These are phyloP conservation scores for Penaeus indicus DNA, from an alignment of 1,140 invertebrate species.

Conservation along the genomic window DNA sequence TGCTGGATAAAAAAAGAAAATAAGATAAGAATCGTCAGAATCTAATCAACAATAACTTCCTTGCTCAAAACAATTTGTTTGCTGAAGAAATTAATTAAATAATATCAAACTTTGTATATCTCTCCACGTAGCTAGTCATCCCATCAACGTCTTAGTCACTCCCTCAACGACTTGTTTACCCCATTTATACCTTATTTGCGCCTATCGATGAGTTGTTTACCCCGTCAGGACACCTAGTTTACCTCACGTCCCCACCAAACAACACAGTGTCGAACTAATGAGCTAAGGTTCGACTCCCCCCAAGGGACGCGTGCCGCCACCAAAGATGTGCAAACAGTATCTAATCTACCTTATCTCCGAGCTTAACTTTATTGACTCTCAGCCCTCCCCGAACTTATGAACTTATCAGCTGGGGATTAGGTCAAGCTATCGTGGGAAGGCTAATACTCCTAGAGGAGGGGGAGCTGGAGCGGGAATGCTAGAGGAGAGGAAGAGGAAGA, in stretches of 20 bases:
- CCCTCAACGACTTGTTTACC: conserved; percentile 29
- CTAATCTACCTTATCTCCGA: conserved; percentile 58
- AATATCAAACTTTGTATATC: too few species aligned
- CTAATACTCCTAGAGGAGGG: neutral
- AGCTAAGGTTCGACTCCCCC: conserved; percentile 2
- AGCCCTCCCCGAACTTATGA: conserved; percentile 54
- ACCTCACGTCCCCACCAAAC: conserved; percentile 32
- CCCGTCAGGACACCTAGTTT: conserved; percentile 7
- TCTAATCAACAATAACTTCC: too few species aligned
- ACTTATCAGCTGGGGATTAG: conserved; percentile 59
- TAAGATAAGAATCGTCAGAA: too few species aligned
- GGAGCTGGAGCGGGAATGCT: neutral
- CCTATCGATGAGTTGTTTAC: conserved; percentile 28
- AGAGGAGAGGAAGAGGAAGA: neutral
- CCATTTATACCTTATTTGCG: conserved; percentile 26
- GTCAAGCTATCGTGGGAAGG: conserved; percentile 59
- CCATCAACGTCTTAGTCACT: neutral
- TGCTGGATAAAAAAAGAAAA: too few species aligned
- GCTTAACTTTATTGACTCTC: conserved; percentile 57
- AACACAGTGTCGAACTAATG: conserved; percentile 45
- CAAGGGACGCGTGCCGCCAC: conserved; percentile 16
- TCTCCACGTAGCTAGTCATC: too few species aligned
- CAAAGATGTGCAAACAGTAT: conserved; percentile 53
- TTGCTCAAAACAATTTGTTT: too few species aligned
- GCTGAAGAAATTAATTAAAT: too few species aligned